phyloP scores from a whole-genome alignment of 2,797 vertebrate species.

The Liparis tanakae region DNA sequence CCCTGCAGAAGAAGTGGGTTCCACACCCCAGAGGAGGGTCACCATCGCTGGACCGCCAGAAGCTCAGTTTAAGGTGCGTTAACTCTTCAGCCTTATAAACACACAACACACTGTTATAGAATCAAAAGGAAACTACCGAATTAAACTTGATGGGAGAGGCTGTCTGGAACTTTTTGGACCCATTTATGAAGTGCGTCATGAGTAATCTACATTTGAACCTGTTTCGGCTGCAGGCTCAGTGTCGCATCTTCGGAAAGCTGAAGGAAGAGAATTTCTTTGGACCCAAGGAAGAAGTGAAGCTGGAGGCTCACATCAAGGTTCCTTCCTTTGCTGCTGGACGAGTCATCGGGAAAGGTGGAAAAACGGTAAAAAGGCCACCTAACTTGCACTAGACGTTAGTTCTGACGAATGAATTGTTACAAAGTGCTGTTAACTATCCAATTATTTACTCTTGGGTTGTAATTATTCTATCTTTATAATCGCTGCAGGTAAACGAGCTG shows the following conservation, averaged over 20 bases:
- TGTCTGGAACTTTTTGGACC: neutral
- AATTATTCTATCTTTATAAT: neutral
- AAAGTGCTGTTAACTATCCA: neutral
- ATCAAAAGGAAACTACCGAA: neutral
- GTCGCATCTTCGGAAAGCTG: conserved; percentile 98
- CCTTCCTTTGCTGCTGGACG: conserved; percentile 97
- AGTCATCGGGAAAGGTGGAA: conserved; percentile 98
- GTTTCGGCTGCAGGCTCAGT: conserved; percentile 88
- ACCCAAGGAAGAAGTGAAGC: conserved; percentile 98
- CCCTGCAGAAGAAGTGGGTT: conserved; percentile 93
- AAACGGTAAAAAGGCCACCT: conserved; percentile 87
- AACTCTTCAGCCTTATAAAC: neutral
- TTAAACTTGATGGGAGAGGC: neutral
- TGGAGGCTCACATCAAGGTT: conserved; percentile 99
- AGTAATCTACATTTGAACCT: conserved; percentile 23
- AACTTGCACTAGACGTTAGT: neutral
- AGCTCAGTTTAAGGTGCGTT: conserved; percentile 96
- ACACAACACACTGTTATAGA: conserved; percentile 8
- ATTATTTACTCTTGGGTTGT: neutral
- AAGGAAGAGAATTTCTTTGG: conserved; percentile 99
- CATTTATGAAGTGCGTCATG: neutral
- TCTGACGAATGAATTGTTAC: neutral
- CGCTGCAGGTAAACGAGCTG: conserved; percentile 94
- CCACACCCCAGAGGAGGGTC: conserved; percentile 96
- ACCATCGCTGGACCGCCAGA: conserved; percentile 97